phyloP scores from a whole-genome alignment of 2,797 vertebrate genomes.

The Platalea minor region DNA sequence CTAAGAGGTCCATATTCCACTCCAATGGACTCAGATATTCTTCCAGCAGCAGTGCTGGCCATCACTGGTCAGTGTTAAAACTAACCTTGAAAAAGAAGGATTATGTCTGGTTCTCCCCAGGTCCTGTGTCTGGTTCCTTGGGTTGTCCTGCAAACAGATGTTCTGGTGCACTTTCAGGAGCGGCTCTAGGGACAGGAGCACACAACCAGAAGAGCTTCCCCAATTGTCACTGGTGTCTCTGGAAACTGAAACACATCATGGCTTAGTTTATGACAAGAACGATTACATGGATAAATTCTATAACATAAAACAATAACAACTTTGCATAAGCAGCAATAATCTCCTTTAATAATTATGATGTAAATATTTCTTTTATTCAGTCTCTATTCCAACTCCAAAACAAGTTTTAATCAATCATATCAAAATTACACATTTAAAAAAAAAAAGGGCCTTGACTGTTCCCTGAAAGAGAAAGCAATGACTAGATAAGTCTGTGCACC shows the following conservation, averaged over 20 bases:
- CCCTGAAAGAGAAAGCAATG: background rate
- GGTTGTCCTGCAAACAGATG: background rate
- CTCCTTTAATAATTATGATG: background rate
- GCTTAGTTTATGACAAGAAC: background rate
- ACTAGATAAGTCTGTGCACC: background rate
- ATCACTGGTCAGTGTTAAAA: background rate
- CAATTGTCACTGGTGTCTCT: background rate
- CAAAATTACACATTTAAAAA: background rate
- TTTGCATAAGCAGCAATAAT: background rate
- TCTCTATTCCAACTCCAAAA: background rate
- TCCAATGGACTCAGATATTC: rapidly evolving
- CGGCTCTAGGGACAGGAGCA: background rate
- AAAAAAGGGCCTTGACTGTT: background rate
- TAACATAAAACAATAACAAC: background rate
- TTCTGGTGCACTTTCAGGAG: background rate
- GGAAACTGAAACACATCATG: background rate
- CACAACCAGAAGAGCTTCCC: background rate
- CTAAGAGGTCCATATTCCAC: background rate
- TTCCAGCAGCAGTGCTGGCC: background rate
- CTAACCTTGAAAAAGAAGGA: background rate
- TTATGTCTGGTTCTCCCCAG: background rate
- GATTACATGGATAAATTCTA: background rate
- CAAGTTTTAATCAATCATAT: background rate
- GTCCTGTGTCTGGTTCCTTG: background rate
- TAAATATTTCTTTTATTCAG: background rate